Percentiles rank a stretch among this genome's conserved stretches.
Conservation (phyloP, 2,113 vertebrate genomes). For the Micronycteris hirsuta region DNA sequence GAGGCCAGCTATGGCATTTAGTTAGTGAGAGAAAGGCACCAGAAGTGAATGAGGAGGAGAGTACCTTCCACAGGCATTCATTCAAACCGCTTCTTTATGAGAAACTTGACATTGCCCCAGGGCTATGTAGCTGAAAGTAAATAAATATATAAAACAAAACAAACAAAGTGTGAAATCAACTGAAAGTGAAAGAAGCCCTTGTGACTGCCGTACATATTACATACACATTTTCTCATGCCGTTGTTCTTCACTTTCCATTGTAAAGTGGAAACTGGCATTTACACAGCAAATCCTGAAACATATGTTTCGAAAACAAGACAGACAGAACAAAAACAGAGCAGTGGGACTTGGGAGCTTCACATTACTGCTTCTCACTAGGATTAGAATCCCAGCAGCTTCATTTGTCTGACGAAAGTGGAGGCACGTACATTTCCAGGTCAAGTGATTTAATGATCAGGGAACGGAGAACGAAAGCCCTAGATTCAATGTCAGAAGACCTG, state of each 20-base stretch:
- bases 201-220: background rate
- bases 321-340: background rate
- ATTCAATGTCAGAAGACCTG: background rate
- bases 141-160: background rate
- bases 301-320: conserved; percentile 29
- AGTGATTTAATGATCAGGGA: conserved; percentile 21
- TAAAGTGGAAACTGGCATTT: conserved; percentile 16
- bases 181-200: conserved; percentile 21
- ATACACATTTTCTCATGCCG: background rate
- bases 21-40: conserved; percentile 40
- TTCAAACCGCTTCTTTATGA: conserved; percentile 61
- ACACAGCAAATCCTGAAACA: conserved; percentile 31
- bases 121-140: conserved; percentile 7
- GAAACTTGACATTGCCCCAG: conserved; percentile 56
- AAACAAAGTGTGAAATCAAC: conserved; percentile 48
- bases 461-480: background rate
- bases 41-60: conserved; percentile 37
- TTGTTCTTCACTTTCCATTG: conserved; percentile 35
- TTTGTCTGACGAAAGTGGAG: conserved; percentile 38
- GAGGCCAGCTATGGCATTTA: conserved; percentile 16
- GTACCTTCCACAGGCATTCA: conserved; percentile 32
- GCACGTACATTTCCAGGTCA: conserved; percentile 24
- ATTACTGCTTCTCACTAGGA: background rate
- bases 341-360: background rate
- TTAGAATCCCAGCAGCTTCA: background rate